These are phyloP conservation scores for Hydrozoanthus tunicans DNA, from an alignment of 64 coral and sea anemone genomes.

Conservation along the genomic window DNA sequence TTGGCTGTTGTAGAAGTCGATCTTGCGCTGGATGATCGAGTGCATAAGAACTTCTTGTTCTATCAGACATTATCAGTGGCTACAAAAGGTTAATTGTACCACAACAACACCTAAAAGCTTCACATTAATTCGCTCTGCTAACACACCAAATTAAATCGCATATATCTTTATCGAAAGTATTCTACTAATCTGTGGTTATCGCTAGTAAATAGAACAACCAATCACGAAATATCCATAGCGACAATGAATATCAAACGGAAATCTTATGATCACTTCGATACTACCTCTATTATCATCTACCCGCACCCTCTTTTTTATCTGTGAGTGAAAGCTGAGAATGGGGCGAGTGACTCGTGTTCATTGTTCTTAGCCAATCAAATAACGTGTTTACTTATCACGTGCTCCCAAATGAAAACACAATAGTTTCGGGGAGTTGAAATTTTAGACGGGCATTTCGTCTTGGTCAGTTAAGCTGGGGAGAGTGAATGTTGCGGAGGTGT, in stretches of 20 bases:
- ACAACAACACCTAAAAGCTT: no score
- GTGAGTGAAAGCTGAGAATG: conserved; percentile 9
- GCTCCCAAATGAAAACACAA: conserved; percentile 46
- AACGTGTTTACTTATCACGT: conserved; percentile 26
- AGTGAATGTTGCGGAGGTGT: background rate
- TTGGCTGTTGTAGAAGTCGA: no score
- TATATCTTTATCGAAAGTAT: no score
- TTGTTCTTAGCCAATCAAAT: conserved; percentile 9
- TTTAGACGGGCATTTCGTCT: conserved; percentile 10
- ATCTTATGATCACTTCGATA: background rate
- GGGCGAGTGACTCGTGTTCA: conserved; percentile 12
- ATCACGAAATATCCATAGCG: no score
- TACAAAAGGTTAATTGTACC: no score
- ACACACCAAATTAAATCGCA: no score
- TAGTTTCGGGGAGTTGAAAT: conserved; percentile 48
- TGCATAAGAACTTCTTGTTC: no score
- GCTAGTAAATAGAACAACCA: no score
- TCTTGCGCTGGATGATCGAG: no score
- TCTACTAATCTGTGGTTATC: no score
- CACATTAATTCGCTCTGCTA: no score
- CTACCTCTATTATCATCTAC: background rate
- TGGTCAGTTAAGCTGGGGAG: conserved; percentile 26
- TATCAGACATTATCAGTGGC: no score
- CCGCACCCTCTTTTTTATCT: background rate
- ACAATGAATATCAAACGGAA: background rate